phyloP scores from a whole-genome alignment of 2,113 vertebrate species.

The Tapirus terrestris region DNA sequence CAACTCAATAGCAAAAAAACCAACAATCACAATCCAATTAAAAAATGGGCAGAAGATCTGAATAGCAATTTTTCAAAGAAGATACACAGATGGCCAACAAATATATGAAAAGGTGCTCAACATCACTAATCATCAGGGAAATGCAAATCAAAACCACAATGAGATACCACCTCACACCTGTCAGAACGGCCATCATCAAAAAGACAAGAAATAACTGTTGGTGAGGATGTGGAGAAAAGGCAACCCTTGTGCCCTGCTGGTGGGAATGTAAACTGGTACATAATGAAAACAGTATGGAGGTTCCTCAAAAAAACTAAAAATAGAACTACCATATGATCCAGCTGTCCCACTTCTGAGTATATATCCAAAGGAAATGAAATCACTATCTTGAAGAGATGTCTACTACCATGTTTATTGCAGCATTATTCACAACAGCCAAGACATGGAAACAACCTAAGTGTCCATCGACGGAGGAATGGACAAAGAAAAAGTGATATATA shows the following conservation, averaged over 20 bases:
- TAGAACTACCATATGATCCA: not conserved
- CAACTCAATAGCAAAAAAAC: not conserved
- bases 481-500: not conserved
- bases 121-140: not conserved
- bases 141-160: not conserved
- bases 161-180: not conserved
- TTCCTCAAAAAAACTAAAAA: not conserved
- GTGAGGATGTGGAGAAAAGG: not conserved
- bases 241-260: not conserved
- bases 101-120: not conserved
- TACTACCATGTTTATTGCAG: not conserved
- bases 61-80: not conserved
- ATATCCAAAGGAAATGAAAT: not conserved
- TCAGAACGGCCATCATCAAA: not conserved
- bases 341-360: not conserved
- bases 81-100: not conserved
- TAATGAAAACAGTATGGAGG: not conserved
- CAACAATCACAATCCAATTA: not conserved
- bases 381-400: not conserved
- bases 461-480: not conserved
- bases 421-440: not conserved
- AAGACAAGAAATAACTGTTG: not conserved
- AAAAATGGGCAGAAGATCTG: not conserved
- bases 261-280: not conserved
- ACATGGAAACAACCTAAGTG: not conserved